A percentile compares a stretch with the other conserved stretches of the same genome.
Conservation (phyloP, 1,140 invertebrate genomes). For the Cyclina sinensis region DNA sequence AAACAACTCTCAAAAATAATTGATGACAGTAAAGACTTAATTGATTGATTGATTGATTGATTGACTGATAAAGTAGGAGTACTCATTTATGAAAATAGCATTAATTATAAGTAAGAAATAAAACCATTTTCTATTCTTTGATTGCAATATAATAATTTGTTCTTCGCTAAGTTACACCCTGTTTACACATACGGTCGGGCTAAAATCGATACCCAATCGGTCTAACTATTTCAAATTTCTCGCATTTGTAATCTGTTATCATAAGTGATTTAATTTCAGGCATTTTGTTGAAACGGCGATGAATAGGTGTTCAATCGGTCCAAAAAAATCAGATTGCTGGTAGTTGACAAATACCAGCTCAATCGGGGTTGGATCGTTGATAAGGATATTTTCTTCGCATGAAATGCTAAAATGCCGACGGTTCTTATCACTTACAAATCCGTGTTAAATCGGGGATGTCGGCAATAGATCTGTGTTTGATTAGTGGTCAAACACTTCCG, state of each 20-base stretch:
- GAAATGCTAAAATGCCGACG: constrained; percentile 48
- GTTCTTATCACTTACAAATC: constrained; percentile 45
- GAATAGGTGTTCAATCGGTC: constrained; percentile 39
- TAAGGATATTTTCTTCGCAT: constrained; percentile 49
- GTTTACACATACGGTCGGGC: constrained; percentile 30
- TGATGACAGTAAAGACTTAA: too few relatives aligned
- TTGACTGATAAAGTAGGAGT: too few relatives aligned
- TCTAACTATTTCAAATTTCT: constrained; percentile 18
- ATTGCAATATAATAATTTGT: too few relatives aligned
- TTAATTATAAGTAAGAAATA: too few relatives aligned
- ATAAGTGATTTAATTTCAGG: constrained; percentile 43
- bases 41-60: too few relatives aligned
- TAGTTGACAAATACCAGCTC: constrained; percentile 13
- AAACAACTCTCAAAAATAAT: too few relatives aligned
- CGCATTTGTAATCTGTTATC: constrained; percentile 21
- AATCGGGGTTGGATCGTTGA: constrained; percentile 44
- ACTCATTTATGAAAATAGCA: too few relatives aligned
- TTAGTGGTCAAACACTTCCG: constrained; percentile 48
- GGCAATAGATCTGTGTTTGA: constrained; percentile 48
- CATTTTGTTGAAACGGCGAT: constrained; percentile 32
- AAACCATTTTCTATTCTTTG: too few relatives aligned
- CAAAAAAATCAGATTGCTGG: constrained; percentile 30
- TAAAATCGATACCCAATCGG: too few relatives aligned
- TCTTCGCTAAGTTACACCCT: too few relatives aligned
- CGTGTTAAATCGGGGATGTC: constrained; percentile 24